phyloP scores from a whole-genome alignment of 2,888 invertebrate genomes.

The Dasypogon diadema region DNA sequence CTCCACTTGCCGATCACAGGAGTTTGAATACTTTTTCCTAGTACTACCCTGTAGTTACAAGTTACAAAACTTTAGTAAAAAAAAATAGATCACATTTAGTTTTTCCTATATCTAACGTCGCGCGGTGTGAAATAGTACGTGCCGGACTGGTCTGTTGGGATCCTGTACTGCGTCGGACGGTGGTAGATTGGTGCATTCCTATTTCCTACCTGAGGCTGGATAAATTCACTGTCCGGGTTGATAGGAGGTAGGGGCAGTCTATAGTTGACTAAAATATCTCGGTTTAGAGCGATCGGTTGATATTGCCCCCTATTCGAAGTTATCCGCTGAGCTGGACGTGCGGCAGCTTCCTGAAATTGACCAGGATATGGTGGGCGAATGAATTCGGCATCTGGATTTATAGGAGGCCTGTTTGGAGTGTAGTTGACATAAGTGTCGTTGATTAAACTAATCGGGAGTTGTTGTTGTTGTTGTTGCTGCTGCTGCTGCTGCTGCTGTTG shows the following conservation, averaged over 20 bases:
- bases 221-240: conserved; percentile 77
- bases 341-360: conserved; percentile 58
- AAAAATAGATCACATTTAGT: conserved; percentile 46
- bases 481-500: conserved; percentile 67
- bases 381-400: conserved; percentile 77
- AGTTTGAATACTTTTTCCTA: conserved; percentile 33
- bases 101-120: conserved; percentile 44
- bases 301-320: background rate
- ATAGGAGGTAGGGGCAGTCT: conserved; percentile 75
- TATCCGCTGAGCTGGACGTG: background rate
- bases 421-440: conserved; percentile 78
- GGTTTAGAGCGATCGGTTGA: conserved; percentile 69
- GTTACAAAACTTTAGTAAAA: conserved; percentile 49
- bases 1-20: conserved; percentile 38
- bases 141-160: conserved; percentile 18
- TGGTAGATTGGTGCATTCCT: conserved; percentile 16
- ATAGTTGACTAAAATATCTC: conserved; percentile 80
- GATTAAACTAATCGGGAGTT: conserved; percentile 69
- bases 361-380: conserved; percentile 70
- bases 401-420: conserved; percentile 71
- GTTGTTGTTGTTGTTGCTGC: conserved; percentile 73
- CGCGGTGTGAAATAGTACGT: conserved; percentile 27
- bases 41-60: conserved; percentile 55
- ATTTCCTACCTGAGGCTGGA: conserved; percentile 57
- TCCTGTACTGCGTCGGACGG: background rate